These are phyloP conservation scores for Diplazon laetatorius DNA, from an alignment of 2,888 invertebrate species.

Conservation along the genomic window DNA sequence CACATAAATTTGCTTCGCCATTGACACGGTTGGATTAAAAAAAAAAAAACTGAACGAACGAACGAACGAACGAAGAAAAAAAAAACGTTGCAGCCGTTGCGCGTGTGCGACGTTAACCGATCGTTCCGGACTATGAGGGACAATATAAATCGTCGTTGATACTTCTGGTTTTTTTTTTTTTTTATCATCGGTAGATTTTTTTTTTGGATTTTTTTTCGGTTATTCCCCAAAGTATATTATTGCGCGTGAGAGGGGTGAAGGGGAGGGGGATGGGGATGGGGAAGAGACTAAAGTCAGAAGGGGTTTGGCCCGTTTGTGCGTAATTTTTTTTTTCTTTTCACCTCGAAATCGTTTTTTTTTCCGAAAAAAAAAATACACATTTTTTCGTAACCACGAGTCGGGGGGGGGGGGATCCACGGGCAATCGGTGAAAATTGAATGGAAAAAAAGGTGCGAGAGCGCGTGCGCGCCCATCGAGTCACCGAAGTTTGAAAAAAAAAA, in stretches of 20 bases:
- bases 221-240: conserved; percentile 11
- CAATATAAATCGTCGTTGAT: conserved; percentile 50
- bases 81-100: conserved; percentile 42
- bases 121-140: conserved; percentile 51
- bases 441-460: conserved; percentile 44
- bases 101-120: conserved; percentile 45
- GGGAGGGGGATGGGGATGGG: conserved; percentile 19
- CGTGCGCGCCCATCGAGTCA: too few species aligned
- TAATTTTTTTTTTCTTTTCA: conserved; percentile 38
- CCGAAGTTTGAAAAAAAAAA: too few species aligned
- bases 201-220: conserved; percentile 45
- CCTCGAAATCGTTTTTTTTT: conserved; percentile 35
- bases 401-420: too few species aligned
- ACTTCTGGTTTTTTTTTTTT: too few species aligned
- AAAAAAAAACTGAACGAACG: too few species aligned
- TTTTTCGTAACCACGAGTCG: conserved; percentile 56
- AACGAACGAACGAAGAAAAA: conserved; percentile 33
- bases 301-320: too few species aligned
- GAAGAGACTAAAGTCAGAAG: too few species aligned
- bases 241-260: background rate
- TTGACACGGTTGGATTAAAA: conserved; percentile 53
- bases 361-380: too few species aligned
- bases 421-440: conserved; percentile 46
- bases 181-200: too few species aligned
- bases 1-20: conserved; percentile 67